These are phyloP conservation scores for Leptestheria dahalacensis DNA, from an alignment of 1,140 invertebrate species.

Conservation along the genomic window DNA sequence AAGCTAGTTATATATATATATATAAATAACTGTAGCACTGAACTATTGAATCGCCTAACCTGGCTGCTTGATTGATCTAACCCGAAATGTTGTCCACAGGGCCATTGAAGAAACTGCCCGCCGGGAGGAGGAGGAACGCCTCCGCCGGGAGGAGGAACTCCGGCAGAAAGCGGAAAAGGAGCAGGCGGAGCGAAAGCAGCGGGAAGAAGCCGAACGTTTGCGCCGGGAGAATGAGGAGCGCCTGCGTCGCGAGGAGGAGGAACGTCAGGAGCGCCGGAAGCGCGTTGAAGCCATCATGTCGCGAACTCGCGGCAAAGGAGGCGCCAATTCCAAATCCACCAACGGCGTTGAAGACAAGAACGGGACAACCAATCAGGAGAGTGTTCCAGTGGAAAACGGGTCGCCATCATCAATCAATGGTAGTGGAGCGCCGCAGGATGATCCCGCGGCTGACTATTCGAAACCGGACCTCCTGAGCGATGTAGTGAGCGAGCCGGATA, in stretches of 20 bases:
- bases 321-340: slow-evolving; percentile 5
- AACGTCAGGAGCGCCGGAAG: slow-evolving; percentile 54
- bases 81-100: not conserved
- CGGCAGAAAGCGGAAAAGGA: slow-evolving; percentile 54
- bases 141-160: slow-evolving; percentile 45
- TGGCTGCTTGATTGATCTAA: no score
- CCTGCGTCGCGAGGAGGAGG: slow-evolving; percentile 61
- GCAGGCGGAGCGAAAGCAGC: slow-evolving; percentile 53
- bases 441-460: not conserved
- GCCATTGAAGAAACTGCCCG: slow-evolving; percentile 36
- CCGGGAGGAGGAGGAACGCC: slow-evolving; percentile 48
- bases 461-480: not conserved
- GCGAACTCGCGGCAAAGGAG: slow-evolving; percentile 47
- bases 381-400: not conserved
- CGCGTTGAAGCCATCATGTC: slow-evolving; percentile 71
- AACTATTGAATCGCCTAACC: no score
- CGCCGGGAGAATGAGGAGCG: slow-evolving; percentile 55
- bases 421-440: not conserved
- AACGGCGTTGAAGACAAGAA: not conserved
- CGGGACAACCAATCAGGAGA: not conserved
- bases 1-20: no score
- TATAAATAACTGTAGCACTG: no score
- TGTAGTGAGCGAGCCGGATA: not conserved
- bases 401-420: not conserved
- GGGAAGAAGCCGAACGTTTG: slow-evolving; percentile 56